Percentiles rank a stretch among this genome's conserved stretches.
These are phyloP conservation scores for Strigops habroptila DNA, from an alignment of 2,113 vertebrate species.

Conservation along the genomic window DNA sequence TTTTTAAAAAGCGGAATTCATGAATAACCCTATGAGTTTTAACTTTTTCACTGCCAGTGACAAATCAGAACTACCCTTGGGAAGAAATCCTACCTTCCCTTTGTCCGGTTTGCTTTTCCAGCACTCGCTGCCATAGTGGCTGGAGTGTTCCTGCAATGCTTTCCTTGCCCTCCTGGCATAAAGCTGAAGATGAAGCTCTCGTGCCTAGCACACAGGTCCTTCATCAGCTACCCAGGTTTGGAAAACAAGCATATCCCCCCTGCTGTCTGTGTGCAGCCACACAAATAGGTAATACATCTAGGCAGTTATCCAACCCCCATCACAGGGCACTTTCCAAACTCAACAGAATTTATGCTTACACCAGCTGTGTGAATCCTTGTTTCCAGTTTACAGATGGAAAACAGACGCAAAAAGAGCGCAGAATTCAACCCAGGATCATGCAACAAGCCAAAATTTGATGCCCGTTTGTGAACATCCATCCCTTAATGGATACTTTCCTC, in stretches of 20 bases:
- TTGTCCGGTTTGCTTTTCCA: not conserved
- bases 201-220: accelerated
- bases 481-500: not conserved
- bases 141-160: not conserved
- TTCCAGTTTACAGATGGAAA: not conserved
- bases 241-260: not conserved
- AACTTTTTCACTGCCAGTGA: conserved; percentile 62
- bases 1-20: conserved; percentile 62
- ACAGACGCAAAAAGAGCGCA: not conserved
- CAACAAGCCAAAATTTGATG: not conserved
- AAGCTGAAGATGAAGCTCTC: not conserved
- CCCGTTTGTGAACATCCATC: not conserved
- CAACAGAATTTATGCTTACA: not conserved
- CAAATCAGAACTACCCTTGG: not conserved
- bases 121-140: not conserved
- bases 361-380: accelerated
- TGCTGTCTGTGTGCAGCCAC: not conserved
- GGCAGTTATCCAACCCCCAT: accelerated
- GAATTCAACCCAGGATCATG: not conserved
- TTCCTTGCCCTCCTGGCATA: not conserved
- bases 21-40: conserved; percentile 60
- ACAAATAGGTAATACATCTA: accelerated
- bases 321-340: not conserved
- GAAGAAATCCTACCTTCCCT: conserved; percentile 30
- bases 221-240: not conserved